Percentiles rank a stretch among this genome's conserved stretches.
Conservation (phyloP, 2,797 vertebrate species). For the Oreochromis grahami region DNA sequence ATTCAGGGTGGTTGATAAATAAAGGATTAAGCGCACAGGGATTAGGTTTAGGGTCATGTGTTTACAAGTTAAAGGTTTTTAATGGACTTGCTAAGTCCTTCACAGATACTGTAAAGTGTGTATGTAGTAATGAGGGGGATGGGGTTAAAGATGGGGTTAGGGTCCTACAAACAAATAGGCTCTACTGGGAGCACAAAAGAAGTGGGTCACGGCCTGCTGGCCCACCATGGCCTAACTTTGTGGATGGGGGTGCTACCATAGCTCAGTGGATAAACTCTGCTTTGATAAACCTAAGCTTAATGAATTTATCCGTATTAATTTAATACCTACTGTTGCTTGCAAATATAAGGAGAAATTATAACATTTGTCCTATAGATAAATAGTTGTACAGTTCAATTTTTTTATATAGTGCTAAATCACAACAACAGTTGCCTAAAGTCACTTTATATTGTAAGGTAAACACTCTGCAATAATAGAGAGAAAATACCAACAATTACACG, state of each 20-base stretch:
- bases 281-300: constrained; percentile 30
- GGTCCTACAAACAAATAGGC: constrained; percentile 61
- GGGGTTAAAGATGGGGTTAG: neutral
- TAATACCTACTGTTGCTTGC: neutral
- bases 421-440: neutral
- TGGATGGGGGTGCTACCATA: neutral
- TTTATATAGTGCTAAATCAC: neutral
- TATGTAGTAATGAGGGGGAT: neutral
- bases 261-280: neutral
- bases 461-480: neutral
- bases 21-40: neutral
- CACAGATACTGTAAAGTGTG: neutral
- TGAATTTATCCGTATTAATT: constrained; percentile 36
- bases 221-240: constrained; percentile 1
- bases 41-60: neutral
- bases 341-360: neutral
- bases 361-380: neutral
- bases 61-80: neutral
- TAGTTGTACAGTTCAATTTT: neutral
- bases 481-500: neutral
- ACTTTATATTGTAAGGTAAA: neutral
- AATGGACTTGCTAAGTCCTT: neutral
- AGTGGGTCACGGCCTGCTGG: constrained; percentile 65
- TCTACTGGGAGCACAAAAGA: constrained; percentile 56
- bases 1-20: neutral